Conservation (phyloP, 2,888 invertebrate genomes). For the Pseudeuparius sepicola region DNA sequence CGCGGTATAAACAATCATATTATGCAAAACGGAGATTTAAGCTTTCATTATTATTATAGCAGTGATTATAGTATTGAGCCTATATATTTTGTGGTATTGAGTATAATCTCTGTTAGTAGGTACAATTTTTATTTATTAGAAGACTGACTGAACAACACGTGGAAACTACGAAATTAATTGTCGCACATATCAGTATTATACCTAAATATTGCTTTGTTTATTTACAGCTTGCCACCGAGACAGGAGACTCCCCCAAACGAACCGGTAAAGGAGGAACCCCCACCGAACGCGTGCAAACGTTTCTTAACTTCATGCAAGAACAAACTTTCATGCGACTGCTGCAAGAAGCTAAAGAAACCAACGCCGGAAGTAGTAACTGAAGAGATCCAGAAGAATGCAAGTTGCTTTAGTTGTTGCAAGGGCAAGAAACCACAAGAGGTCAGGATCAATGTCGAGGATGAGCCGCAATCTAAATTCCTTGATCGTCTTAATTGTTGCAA, state of each 20-base stretch:
- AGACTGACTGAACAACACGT: too few species aligned
- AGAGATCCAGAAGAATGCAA: constrained; percentile 15
- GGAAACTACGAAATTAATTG: too few species aligned
- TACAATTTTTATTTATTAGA: too few species aligned
- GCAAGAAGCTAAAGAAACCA: constrained; percentile 20
- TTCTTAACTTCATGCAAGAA: constrained; percentile 29
- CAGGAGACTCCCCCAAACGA: constrained; percentile 25
- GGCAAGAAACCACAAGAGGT: constrained; percentile 24
- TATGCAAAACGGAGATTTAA: too few species aligned
- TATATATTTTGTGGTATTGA: too few species aligned
- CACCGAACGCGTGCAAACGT: constrained; percentile 26
- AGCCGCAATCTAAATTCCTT: constrained; percentile 30
- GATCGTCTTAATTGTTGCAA: constrained; percentile 35
- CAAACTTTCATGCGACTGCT: constrained; percentile 26
- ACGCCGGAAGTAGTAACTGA: constrained; percentile 10
- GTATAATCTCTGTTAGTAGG: too few species aligned
- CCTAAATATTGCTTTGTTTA: too few species aligned
- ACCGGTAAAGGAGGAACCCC: constrained; percentile 24
- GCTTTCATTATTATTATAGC: too few species aligned
- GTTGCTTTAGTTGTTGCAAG: constrained; percentile 42
- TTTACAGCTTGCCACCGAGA: constrained; percentile 28
- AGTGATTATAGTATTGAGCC: too few species aligned
- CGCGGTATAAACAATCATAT: too few species aligned
- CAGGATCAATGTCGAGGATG: constrained; percentile 35
- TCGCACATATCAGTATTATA: too few species aligned